phyloP scores from a whole-genome alignment of 2,113 vertebrate genomes.

The Crocuta crocuta region DNA sequence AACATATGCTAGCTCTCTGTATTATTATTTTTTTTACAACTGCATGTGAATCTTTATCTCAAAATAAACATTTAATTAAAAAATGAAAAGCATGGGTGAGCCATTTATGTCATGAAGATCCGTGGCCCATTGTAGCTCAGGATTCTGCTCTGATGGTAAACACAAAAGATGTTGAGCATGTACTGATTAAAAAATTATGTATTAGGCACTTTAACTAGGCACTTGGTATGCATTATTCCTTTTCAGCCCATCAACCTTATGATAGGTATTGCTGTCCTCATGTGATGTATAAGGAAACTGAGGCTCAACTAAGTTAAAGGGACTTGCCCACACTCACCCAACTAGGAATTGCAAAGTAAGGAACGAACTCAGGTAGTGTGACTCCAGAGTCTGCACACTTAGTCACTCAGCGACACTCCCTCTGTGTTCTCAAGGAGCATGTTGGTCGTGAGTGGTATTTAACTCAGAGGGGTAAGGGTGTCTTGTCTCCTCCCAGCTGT shows the following conservation, averaged over 20 bases:
- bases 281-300: not conserved
- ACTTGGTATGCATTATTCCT: not conserved
- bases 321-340: not conserved
- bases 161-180: not conserved
- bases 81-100: not conserved
- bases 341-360: not conserved
- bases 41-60: not conserved
- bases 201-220: not conserved
- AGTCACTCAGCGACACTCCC: accelerated
- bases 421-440: not conserved
- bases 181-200: not conserved
- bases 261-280: not conserved
- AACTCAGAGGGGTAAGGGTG: not conserved
- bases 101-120: not conserved
- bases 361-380: not conserved
- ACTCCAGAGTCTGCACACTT: accelerated
- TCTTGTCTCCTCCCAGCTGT: not conserved
- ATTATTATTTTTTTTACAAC: not conserved
- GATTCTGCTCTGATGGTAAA: slow-evolving; percentile 16
- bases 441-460: not conserved
- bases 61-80: not conserved
- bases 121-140: not conserved
- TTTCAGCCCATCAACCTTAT: not conserved
- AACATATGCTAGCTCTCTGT: not conserved
- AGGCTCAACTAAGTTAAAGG: not conserved